Evolutionary conservation across 2,888 invertebrate species (phyloP).

Genomic region (Apamea anceps): DNA sequence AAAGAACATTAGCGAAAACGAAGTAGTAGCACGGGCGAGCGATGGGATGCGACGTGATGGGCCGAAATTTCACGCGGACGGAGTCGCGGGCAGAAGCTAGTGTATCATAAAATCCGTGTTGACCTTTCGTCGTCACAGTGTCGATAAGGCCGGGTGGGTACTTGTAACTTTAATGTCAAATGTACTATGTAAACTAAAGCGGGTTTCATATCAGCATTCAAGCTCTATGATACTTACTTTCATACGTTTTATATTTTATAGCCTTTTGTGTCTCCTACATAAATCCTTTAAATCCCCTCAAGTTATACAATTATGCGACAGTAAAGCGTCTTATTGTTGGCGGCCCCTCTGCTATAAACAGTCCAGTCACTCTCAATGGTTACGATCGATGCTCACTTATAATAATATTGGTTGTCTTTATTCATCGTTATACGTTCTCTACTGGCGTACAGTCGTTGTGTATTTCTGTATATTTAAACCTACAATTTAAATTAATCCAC

Average conservation of each 20-base stretch:
- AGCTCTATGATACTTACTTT: constrained; percentile 54
- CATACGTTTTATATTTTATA: constrained; percentile 59
- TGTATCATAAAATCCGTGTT: constrained; percentile 66
- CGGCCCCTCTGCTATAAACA: constrained; percentile 42
- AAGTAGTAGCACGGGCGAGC: too few relatives aligned
- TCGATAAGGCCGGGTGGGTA: constrained; percentile 64
- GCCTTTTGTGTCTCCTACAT: constrained; percentile 56
- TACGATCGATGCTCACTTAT: constrained; percentile 23
- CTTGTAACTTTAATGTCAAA: constrained; percentile 64
- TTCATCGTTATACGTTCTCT: constrained; percentile 53
- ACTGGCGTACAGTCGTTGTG: constrained; percentile 27
- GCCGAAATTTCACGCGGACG: too few relatives aligned
- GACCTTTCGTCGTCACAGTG: constrained; percentile 62
- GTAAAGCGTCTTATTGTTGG: constrained; percentile 55
- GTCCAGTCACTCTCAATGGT: constrained; percentile 9
- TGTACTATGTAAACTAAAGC: constrained; percentile 62
- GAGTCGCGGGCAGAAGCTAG: too few relatives aligned
- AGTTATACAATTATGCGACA: constrained; percentile 53
- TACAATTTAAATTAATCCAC: constrained; percentile 68
- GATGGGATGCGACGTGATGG: too few relatives aligned
- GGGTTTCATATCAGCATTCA: constrained; percentile 58
- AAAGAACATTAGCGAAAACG: too few relatives aligned
- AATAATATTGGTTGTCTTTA: constrained; percentile 41
- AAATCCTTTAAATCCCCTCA: constrained; percentile 48
- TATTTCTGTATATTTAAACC: constrained; percentile 56